Base-by-base conservation (phyloP, 2,888 invertebrate species). In the Clusia tigrina region DNA sequence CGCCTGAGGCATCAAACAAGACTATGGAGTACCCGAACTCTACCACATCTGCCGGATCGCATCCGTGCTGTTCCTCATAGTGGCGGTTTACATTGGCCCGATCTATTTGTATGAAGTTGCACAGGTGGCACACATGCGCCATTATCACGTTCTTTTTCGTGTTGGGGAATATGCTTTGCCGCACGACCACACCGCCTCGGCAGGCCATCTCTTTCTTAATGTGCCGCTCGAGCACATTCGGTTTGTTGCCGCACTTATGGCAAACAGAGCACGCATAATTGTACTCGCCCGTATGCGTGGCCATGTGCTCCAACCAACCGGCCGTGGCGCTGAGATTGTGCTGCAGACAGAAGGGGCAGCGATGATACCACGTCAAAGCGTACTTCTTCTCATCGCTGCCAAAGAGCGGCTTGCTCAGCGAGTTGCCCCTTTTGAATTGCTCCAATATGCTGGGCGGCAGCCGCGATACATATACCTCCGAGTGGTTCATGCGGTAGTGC, bases 261-360 rank as follows among this genome's bases (percentile, higher is more conserved):
- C 93, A 94, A 54, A 84, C 82, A 1, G 86, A 86, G 78, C 93
- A 94, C 22, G 84, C 79, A 65, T 88, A 89, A 60, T 89, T 86
- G 71, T 89, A 91, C 81, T 94, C 94, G 0, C 94, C 94, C 0
- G 93, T 94, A 65, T 94, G 94, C 54, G 84, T 86, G 22, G 88
- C 88, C 46, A 92, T 85, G 74, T 94, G 94, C 77, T 92, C 91
- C 74, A 89, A 52, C 81, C 83, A 82, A 15, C 64, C 37, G 1
- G 42, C 17, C 0, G 64, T 64, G 0, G 67, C 17, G 1, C 72
- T 70, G 1, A 73, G 64, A 12, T 74, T 63, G 2, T 68, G 63
- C 15, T 72, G 71, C 10, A 63, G 48, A 60, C 84, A 84, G 53
- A 83, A 83, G 1, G 78, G 77, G 61, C 81, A 82, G 3, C 66